phyloP scores from a whole-genome alignment of 1,140 invertebrate species.

The Arctopsyche grandis region DNA sequence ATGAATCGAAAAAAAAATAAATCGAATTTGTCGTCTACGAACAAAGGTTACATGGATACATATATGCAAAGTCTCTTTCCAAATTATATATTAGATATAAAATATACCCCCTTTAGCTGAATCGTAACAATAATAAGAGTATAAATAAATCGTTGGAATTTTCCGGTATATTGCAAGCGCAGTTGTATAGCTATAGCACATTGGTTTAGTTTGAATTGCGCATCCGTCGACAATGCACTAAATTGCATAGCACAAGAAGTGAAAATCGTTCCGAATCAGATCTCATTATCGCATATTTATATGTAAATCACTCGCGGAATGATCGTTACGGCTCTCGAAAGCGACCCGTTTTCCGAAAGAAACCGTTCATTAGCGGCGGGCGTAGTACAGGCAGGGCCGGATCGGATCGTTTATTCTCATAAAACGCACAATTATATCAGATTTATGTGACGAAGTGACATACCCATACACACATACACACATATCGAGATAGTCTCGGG shows the following conservation, averaged over 20 bases:
- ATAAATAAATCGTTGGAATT: too few relatives aligned
- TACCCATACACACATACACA: background rate
- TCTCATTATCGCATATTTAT: constrained; percentile 42
- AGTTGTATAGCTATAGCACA: too few relatives aligned
- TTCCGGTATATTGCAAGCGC: background rate
- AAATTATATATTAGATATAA: too few relatives aligned
- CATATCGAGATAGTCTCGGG: background rate
- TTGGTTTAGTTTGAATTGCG: background rate
- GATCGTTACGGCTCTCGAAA: constrained; percentile 37
- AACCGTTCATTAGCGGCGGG: constrained; percentile 34
- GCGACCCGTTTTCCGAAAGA: constrained; percentile 35
- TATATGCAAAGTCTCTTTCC: too few relatives aligned
- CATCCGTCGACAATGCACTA: constrained; percentile 3
- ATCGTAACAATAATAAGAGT: too few relatives aligned
- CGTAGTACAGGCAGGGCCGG: constrained; percentile 2
- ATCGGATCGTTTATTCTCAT: constrained; percentile 24
- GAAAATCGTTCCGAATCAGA: constrained; percentile 20
- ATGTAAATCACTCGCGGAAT: constrained; percentile 38
- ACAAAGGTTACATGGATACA: too few relatives aligned
- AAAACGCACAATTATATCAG: constrained; percentile 38
- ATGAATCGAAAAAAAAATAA: too few relatives aligned
- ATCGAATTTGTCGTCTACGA: too few relatives aligned
- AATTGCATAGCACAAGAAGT: background rate
- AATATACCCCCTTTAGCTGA: too few relatives aligned
- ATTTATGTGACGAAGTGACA: constrained; percentile 21